These are phyloP conservation scores for Prosapia bicincta DNA, from an alignment of 2,888 invertebrate genomes.

Conservation along the genomic window DNA sequence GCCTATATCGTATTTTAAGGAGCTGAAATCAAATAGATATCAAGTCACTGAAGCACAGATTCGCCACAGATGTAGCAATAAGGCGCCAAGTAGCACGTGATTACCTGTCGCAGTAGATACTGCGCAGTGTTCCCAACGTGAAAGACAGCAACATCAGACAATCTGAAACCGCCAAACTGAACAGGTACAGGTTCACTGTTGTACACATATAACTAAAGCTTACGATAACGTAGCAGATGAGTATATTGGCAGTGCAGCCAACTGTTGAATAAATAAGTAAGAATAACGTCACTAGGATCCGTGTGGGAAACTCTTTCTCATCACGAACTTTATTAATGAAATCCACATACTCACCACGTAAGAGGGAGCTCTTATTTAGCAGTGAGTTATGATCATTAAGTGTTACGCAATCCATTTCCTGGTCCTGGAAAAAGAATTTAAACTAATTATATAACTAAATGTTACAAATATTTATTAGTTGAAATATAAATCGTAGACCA, in stretches of 20 bases:
- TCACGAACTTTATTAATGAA: neutral
- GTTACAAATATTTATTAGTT: too few relatives aligned
- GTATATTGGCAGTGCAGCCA: neutral
- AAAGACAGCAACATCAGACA: neutral
- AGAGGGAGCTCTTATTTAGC: neutral
- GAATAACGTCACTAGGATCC: neutral
- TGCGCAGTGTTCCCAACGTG: neutral
- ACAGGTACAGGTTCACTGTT: neutral
- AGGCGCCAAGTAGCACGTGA: too few relatives aligned
- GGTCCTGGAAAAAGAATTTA: too few relatives aligned
- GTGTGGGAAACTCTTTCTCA: neutral
- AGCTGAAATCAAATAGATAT: too few relatives aligned
- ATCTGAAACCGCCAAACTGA: neutral
- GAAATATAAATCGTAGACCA: too few relatives aligned
- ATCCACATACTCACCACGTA: neutral
- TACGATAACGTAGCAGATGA: neutral
- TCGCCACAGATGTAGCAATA: too few relatives aligned
- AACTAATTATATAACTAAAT: too few relatives aligned
- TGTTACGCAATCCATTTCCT: too few relatives aligned
- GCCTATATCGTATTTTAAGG: too few relatives aligned
- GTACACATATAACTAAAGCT: neutral
- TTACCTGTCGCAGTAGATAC: neutral
- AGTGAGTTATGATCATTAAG: neutral
- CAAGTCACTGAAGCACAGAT: too few relatives aligned
- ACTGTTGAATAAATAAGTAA: neutral